Percentiles rank a stretch among this genome's conserved stretches.
phyloP scores from a whole-genome alignment of 23 tunicate genomes.

The Corella eumyota region DNA sequence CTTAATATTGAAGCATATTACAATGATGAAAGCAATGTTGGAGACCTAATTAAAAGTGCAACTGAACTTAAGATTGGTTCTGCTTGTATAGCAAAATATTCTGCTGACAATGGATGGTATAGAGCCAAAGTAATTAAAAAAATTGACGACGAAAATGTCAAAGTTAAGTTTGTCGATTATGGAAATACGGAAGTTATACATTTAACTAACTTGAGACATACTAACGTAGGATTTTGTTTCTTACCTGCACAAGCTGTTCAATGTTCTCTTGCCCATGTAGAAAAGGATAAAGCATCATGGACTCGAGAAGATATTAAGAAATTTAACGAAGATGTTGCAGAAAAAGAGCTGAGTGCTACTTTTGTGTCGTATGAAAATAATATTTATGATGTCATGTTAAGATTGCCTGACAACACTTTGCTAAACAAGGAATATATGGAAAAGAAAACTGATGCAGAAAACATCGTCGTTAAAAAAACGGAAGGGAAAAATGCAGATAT shows the following conservation, averaged over 20 bases:
- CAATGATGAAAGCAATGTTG: constrained; percentile 1
- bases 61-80: constrained; percentile 16
- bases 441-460: too few species aligned
- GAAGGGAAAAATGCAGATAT: background rate
- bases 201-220: constrained; percentile 9
- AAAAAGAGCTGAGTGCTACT: constrained; percentile 29
- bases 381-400: constrained; percentile 40
- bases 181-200: constrained; percentile 35
- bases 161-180: constrained; percentile 67
- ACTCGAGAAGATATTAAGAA: constrained; percentile 29
- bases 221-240: constrained; percentile 24
- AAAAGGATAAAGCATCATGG: constrained; percentile 15
- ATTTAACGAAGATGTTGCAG: constrained; percentile 35
- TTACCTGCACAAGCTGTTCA: constrained; percentile 56
- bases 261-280: constrained; percentile 29
- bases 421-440: constrained; percentile 59
- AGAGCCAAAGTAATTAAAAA: constrained; percentile 22
- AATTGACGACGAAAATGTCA: constrained; percentile 1
- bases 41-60: background rate
- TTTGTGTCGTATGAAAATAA: constrained; percentile 4
- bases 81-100: constrained; percentile 60
- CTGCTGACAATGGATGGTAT: constrained; percentile 54
- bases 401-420: constrained; percentile 36
- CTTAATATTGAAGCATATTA: constrained; percentile 23
- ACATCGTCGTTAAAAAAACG: constrained; percentile 10